Percentiles rank a stretch among this genome's conserved stretches.
phyloP scores from a whole-genome alignment of 2,797 vertebrate genomes.

The Girardinus metallicus region DNA sequence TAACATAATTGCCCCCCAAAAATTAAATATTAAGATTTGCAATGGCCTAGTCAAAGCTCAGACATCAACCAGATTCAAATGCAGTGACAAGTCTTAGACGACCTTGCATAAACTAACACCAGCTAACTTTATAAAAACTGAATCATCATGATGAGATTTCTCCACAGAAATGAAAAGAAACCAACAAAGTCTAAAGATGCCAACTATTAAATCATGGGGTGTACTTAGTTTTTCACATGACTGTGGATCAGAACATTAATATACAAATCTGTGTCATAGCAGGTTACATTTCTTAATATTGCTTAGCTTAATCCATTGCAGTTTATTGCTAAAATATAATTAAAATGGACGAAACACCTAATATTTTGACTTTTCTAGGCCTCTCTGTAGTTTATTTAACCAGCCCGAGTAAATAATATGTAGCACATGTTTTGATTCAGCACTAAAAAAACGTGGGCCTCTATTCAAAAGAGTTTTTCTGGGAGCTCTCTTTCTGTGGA shows the following conservation, averaged over 20 bases:
- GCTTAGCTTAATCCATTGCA: neutral
- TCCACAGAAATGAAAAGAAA: neutral
- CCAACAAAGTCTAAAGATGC: neutral
- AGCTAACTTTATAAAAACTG: neutral
- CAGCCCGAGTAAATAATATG: constrained; percentile 34
- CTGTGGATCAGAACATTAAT: neutral
- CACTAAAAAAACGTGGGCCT: constrained; percentile 8
- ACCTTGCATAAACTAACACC: neutral
- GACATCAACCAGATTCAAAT: neutral
- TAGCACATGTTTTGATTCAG: constrained; percentile 39
- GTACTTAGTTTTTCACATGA: neutral
- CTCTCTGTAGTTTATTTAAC: constrained; percentile 9
- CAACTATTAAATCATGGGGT: neutral
- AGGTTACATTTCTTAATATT: neutral
- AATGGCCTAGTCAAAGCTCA: neutral
- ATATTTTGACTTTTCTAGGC: constrained; percentile 8
- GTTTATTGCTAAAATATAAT: neutral
- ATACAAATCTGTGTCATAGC: neutral
- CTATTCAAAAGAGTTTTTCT: constrained; percentile 22
- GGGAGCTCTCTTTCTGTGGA: constrained; percentile 2
- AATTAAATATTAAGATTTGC: neutral
- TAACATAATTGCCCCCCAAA: neutral
- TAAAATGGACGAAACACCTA: constrained; percentile 11
- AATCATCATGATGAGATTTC: neutral
- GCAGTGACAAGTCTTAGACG: no score